phyloP scores from a whole-genome alignment of 2,888 invertebrate species.

The Brachyopa scutellaris region DNA sequence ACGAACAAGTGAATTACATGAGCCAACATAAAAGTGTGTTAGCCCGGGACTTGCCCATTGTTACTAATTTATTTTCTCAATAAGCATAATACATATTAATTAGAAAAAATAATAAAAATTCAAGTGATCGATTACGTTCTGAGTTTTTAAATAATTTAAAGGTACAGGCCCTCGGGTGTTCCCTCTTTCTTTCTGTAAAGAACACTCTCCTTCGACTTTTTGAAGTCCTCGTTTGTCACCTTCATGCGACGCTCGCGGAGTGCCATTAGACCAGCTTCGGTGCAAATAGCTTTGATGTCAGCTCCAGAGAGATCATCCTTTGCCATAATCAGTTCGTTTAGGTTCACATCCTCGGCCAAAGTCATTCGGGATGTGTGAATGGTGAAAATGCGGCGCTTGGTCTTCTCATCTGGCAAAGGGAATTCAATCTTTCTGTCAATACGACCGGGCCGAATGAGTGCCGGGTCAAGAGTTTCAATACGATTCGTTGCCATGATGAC shows the following conservation, averaged over 20 bases:
- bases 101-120: slow-evolving; percentile 64
- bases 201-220: slow-evolving; percentile 99
- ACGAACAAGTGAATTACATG: slow-evolving; percentile 29
- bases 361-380: slow-evolving; percentile 99
- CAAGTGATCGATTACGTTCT: slow-evolving; percentile 28
- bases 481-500: slow-evolving; percentile 99
- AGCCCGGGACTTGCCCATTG: slow-evolving; percentile 61
- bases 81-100: slow-evolving; percentile 62
- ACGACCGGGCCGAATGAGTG: slow-evolving; percentile 98
- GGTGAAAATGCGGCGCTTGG: slow-evolving; percentile 96
- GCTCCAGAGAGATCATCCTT: slow-evolving; percentile 99
- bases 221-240: slow-evolving; percentile 99
- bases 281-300: slow-evolving; percentile 99
- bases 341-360: slow-evolving; percentile 96
- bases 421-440: slow-evolving; percentile 99
- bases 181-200: slow-evolving; percentile 99
- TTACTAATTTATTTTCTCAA: slow-evolving; percentile 67
- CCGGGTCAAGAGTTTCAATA: slow-evolving; percentile 99
- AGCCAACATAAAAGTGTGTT: slow-evolving; percentile 36
- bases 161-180: slow-evolving; percentile 98
- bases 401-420: slow-evolving; percentile 99
- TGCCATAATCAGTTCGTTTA: slow-evolving; percentile 98
- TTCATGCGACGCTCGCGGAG: slow-evolving; percentile 99
- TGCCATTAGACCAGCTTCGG: slow-evolving; percentile 99
- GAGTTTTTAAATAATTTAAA: slow-evolving; percentile 84